phyloP scores from a whole-genome alignment of 2,797 vertebrate species.

The Girardinus metallicus region DNA sequence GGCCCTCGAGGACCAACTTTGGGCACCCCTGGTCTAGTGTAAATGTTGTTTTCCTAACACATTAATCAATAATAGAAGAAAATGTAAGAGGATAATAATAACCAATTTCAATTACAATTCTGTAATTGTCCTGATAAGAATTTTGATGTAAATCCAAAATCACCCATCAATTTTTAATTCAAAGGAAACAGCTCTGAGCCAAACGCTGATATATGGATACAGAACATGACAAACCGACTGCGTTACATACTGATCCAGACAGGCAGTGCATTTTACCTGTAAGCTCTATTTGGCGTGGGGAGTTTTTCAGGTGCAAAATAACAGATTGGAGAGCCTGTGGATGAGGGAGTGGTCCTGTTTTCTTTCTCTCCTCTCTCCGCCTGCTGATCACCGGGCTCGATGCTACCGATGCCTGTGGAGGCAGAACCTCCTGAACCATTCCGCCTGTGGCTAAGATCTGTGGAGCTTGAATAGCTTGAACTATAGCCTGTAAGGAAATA shows the following conservation, averaged over 20 bases:
- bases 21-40: too few species aligned
- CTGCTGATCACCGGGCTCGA: slow-evolving; percentile 86
- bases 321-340: slow-evolving; percentile 24
- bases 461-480: slow-evolving; percentile 89
- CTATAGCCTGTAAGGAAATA: slow-evolving; percentile 87
- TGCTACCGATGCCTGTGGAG: slow-evolving; percentile 91
- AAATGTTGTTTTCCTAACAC: not conserved
- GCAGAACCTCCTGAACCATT: slow-evolving; percentile 87
- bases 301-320: slow-evolving; percentile 56
- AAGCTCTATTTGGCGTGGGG: slow-evolving; percentile 65
- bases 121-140: not conserved
- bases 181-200: too few species aligned
- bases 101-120: not conserved
- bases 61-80: not conserved
- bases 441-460: slow-evolving; percentile 90
- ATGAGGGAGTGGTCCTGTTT: slow-evolving; percentile 61
- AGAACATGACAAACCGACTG: not conserved
- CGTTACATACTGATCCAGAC: not conserved
- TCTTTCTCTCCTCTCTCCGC: slow-evolving; percentile 56
- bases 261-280: slow-evolving; percentile 77
- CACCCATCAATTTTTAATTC: not conserved
- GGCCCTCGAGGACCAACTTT: too few species aligned
- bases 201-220: not conserved
- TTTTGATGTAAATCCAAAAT: not conserved
- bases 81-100: not conserved